Percentiles rank a stretch among this genome's conserved stretches.
Evolutionary conservation across 2,113 vertebrate genomes (phyloP).

Genomic region (Illadopsis cleaveri): DNA sequence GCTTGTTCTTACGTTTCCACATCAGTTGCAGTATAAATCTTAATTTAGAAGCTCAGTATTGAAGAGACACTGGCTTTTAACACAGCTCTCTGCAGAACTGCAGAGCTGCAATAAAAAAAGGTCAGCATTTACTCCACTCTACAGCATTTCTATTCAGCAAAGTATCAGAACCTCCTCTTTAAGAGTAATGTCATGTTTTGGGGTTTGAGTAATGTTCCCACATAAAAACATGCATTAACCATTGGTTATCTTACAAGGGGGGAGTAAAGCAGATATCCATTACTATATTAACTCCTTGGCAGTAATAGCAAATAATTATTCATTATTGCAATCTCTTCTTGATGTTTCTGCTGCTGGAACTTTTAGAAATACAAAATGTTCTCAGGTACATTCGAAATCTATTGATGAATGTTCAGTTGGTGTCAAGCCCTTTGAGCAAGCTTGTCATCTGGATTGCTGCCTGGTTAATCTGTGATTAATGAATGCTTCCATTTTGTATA

Average conservation of each 20-base stretch:
- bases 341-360: neutral
- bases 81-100: neutral
- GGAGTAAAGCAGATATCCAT: neutral
- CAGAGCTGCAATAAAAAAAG: neutral
- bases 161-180: neutral
- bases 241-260: neutral
- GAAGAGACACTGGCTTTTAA: neutral
- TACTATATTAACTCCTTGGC: neutral
- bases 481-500: constrained; percentile 24
- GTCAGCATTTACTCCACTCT: neutral
- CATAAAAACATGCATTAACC: constrained; percentile 13
- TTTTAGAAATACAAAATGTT: constrained; percentile 7
- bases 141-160: neutral
- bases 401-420: constrained; percentile 45
- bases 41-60: neutral
- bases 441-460: constrained; percentile 3
- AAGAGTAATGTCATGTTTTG: neutral
- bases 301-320: neutral
- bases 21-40: neutral
- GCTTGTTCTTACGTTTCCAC: neutral
- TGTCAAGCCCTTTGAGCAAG: constrained; percentile 30
- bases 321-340: neutral
- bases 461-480: constrained; percentile 21
- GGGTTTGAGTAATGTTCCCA: neutral
- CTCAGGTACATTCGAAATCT: neutral